phyloP scores from a whole-genome alignment of 2,113 vertebrate genomes.

The Neotragus moschatus region DNA sequence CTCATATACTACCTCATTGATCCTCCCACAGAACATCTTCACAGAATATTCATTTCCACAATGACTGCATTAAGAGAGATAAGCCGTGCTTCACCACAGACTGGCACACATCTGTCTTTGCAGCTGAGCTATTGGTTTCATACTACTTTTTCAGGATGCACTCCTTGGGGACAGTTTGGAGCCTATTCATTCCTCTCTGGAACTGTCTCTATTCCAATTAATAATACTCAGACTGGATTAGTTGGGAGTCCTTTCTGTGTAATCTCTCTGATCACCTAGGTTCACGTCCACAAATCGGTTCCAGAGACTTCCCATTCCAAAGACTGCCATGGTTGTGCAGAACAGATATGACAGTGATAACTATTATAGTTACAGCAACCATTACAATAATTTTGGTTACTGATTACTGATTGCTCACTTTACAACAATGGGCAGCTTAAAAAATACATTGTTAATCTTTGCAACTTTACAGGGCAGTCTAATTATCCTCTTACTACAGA shows the following conservation, averaged over 20 bases:
- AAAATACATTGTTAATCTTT: not conserved
- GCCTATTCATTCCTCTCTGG: not conserved
- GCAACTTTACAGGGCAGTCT: not conserved
- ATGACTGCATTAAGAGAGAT: not conserved
- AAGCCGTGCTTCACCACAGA: not conserved
- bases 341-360: not conserved
- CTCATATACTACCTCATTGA: not conserved
- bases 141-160: not conserved
- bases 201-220: not conserved
- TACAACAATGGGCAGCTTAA: not conserved
- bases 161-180: not conserved
- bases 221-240: not conserved
- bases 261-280: not conserved
- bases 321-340: not conserved
- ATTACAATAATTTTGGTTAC: not conserved
- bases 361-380: not conserved
- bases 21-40: not conserved
- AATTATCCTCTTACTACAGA: not conserved
- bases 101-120: not conserved
- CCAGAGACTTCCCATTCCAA: not conserved
- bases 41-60: not conserved
- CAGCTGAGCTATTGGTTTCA: not conserved
- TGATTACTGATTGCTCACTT: not conserved
- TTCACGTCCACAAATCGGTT: not conserved
- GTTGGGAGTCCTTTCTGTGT: not conserved